Evolutionary conservation across 2,797 vertebrate genomes (phyloP).

Genomic region (Sphenopsis melanotis): DNA sequence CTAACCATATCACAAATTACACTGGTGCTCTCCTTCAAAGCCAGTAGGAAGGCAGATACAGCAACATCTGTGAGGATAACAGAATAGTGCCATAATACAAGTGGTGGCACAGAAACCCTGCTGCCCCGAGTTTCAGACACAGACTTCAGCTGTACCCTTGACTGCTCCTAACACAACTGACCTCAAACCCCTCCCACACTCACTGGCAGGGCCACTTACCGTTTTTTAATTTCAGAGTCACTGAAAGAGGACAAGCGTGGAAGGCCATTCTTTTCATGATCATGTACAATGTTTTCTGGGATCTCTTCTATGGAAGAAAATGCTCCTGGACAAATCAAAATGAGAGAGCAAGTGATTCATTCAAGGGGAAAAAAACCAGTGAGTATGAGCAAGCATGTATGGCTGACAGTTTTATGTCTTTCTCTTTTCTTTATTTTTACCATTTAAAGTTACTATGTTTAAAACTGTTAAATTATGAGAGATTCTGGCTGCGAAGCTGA

Average conservation of each 20-base stretch:
- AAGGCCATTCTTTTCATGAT: conserved; percentile 95
- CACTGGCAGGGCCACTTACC: conserved; percentile 71
- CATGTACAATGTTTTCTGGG: conserved; percentile 93
- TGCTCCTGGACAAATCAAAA: conserved; percentile 75
- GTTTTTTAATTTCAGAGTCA: conserved; percentile 82
- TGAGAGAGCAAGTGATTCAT: background rate
- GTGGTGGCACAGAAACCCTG: background rate
- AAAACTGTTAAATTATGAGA: background rate
- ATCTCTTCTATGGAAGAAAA: conserved; percentile 91
- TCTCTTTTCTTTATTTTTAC: background rate
- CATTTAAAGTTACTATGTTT: background rate
- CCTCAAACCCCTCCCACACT: background rate
- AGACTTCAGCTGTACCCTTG: background rate
- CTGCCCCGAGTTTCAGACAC: background rate
- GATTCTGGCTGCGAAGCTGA: background rate
- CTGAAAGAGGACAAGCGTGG: conserved; percentile 91
- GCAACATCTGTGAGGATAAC: background rate
- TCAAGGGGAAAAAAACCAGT: background rate
- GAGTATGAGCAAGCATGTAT: background rate
- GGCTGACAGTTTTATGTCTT: background rate
- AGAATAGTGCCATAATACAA: background rate
- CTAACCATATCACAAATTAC: background rate
- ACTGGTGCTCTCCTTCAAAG: background rate
- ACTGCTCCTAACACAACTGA: background rate
- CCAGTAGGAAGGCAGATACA: background rate